A percentile compares a stretch with the other conserved stretches of the same genome.
phyloP scores from a whole-genome alignment of 2,797 vertebrate genomes.

The Silurus lanzhouensis region DNA sequence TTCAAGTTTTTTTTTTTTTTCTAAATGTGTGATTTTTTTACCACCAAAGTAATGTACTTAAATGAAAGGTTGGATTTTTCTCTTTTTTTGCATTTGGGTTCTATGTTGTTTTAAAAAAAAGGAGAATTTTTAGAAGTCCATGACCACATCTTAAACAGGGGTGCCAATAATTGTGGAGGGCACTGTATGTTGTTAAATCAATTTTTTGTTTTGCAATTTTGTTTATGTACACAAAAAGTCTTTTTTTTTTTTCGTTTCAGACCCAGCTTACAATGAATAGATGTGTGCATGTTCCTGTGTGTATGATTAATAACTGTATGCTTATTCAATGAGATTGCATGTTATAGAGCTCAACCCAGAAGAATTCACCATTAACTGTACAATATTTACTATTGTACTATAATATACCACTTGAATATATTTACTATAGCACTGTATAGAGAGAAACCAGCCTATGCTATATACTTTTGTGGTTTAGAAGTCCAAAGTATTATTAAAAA shows the following conservation, averaged over 20 bases:
- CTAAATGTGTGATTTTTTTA: too few relatives aligned
- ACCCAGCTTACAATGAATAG: not conserved
- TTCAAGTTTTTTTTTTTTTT: too few relatives aligned
- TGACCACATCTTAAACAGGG: too few relatives aligned
- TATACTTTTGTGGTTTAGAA: too few relatives aligned
- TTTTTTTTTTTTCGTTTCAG: not conserved
- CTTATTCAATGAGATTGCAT: not conserved
- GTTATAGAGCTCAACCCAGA: not conserved
- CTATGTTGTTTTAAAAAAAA: too few relatives aligned
- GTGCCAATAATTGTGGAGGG: too few relatives aligned
- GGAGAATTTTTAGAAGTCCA: too few relatives aligned
- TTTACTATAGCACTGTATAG: not conserved
- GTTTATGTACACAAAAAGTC: not conserved
- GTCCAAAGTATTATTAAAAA: not conserved
- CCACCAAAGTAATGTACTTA: too few relatives aligned
- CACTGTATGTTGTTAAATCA: not conserved
- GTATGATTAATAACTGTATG: not conserved
- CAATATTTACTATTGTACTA: too few relatives aligned
- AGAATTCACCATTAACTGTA: not conserved
- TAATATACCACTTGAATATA: not conserved
- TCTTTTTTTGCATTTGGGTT: too few relatives aligned
- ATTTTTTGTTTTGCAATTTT: too few relatives aligned
- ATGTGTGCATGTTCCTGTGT: not conserved
- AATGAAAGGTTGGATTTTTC: too few relatives aligned
- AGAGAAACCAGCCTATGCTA: not conserved